Percentiles rank a stretch among this genome's conserved stretches.
These are phyloP conservation scores for Perithous albicinctus DNA, from an alignment of 2,888 invertebrate species.

Conservation along the genomic window DNA sequence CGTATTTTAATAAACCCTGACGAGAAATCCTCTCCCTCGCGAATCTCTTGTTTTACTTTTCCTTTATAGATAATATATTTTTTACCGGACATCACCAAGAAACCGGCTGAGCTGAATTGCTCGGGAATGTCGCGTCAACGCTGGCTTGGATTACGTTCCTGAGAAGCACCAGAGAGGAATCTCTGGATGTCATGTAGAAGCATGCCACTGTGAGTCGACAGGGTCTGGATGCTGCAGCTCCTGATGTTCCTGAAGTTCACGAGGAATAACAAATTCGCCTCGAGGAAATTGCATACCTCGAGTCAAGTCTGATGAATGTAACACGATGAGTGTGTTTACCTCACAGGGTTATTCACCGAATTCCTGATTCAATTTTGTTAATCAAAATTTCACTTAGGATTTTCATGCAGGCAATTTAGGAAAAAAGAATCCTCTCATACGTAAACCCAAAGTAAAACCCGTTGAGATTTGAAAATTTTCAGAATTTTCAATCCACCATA, in stretches of 20 bases:
- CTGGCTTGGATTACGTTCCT: constrained; percentile 36
- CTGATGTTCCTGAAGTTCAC: constrained; percentile 39
- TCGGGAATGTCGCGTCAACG: constrained; percentile 45
- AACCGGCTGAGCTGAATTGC: constrained; percentile 20
- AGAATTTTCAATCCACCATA: too few species aligned
- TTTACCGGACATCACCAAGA: not conserved
- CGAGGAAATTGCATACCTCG: constrained; percentile 50
- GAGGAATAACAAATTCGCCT: constrained; percentile 53
- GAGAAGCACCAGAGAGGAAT: constrained; percentile 34
- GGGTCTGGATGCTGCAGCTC: constrained; percentile 28
- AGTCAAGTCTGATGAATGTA: constrained; percentile 21
- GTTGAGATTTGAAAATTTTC: not conserved
- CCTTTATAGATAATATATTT: too few species aligned
- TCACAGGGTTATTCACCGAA: not conserved
- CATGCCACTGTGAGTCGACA: constrained; percentile 31
- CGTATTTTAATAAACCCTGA: not conserved
- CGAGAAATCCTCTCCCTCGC: not conserved
- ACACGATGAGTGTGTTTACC: not conserved
- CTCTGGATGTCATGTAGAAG: constrained; percentile 21
- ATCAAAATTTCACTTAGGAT: not conserved
- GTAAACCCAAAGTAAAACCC: too few species aligned
- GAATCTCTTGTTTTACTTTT: not conserved
- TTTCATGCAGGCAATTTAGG: not conserved
- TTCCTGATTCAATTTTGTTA: not conserved
- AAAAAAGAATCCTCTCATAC: too few species aligned